phyloP scores from a whole-genome alignment of 1,140 invertebrate species.

The Drosophila saltans region DNA sequence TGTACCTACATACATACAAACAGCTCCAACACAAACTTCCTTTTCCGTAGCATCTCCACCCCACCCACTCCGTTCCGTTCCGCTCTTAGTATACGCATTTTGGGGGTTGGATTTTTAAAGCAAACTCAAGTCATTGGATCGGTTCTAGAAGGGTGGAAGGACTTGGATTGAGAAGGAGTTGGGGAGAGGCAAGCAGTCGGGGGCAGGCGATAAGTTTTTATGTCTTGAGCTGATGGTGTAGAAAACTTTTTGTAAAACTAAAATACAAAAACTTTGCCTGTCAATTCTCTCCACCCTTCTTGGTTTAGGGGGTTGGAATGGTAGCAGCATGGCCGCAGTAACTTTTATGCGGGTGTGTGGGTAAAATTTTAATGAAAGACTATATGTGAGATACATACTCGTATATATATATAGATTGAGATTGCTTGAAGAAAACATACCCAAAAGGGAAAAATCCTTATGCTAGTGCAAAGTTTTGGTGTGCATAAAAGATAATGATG shows the following conservation, averaged over 20 bases:
- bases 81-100: constrained; percentile 15
- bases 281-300: constrained; percentile 2
- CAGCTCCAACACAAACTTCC: constrained; percentile 2
- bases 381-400: constrained; percentile 27
- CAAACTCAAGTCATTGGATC: constrained; percentile 40
- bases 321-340: constrained; percentile 60
- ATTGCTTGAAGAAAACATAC: constrained; percentile 57
- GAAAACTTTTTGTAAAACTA: constrained; percentile 75
- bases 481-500: constrained; percentile 82
- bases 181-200: constrained; percentile 9
- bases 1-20: not conserved
- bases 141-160: not conserved
- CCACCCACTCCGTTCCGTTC: constrained; percentile 15
- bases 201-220: constrained; percentile 77
- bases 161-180: not conserved
- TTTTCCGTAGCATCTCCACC: not conserved
- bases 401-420: constrained; percentile 2
- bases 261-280: constrained; percentile 24
- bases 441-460: constrained; percentile 25
- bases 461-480: constrained; percentile 39
- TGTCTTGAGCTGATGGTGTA: constrained; percentile 80
- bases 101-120: constrained; percentile 60
- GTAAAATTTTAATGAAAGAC: constrained; percentile 57
- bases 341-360: constrained; percentile 65
- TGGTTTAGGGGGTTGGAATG: constrained; percentile 42